Conservation (phyloP, 1,140 invertebrate genomes). For the Adelges cooleyi region DNA sequence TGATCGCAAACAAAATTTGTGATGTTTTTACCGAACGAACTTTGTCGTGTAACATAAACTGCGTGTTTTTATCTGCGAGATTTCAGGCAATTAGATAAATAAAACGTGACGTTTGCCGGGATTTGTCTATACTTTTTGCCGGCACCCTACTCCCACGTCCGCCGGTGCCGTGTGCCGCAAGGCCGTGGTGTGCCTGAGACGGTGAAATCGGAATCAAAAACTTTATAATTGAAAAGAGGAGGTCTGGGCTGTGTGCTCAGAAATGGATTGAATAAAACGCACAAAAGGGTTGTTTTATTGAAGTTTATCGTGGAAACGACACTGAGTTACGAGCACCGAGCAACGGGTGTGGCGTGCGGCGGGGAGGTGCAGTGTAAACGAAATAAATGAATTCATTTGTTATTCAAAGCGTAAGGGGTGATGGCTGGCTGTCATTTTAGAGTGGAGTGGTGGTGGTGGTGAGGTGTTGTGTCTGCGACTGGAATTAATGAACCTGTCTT, state of each 20-base stretch:
- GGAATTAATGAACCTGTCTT: slow-evolving; percentile 25
- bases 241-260: not conserved
- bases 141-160: not conserved
- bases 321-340: slow-evolving; percentile 15
- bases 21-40: too few relatives aligned
- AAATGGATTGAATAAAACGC: slow-evolving; percentile 28
- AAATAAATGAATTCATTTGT: slow-evolving; percentile 29
- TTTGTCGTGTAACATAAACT: slow-evolving; percentile 9
- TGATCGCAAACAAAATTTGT: too few relatives aligned
- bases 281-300: slow-evolving; percentile 29
- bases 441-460: not conserved
- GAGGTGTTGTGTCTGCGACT: slow-evolving; percentile 18
- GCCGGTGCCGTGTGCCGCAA: not conserved
- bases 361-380: slow-evolving; percentile 11
- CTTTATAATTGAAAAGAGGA: slow-evolving; percentile 24
- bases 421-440: slow-evolving; percentile 16
- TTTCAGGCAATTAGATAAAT: slow-evolving; percentile 27
- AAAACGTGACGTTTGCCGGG: slow-evolving; percentile 14
- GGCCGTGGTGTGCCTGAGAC: not conserved
- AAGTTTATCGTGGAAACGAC: slow-evolving; percentile 29
- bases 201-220: slow-evolving; percentile 21
- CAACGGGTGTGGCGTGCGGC: not conserved
- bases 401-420: slow-evolving; percentile 21
- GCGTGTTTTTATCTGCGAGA: slow-evolving; percentile 12
- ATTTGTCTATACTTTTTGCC: not conserved